Evolutionary conservation across 2,797 vertebrate genomes (phyloP).

Genomic region (Silurus lanzhouensis): DNA sequence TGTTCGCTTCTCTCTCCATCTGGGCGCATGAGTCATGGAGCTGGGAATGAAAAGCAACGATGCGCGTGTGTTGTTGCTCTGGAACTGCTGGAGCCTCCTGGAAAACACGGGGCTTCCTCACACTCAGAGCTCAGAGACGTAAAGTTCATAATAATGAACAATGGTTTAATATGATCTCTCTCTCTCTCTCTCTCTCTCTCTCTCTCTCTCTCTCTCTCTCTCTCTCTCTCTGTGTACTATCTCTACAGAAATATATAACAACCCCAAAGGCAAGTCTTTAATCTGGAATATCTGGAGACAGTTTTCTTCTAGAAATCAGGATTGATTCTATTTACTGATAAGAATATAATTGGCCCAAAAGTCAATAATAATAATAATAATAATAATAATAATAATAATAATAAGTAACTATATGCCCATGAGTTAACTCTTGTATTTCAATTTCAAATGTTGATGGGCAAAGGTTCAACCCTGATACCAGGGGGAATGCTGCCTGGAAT

Average conservation of each 20-base stretch:
- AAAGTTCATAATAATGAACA: neutral
- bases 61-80: constrained; percentile 20
- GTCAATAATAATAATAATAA: neutral
- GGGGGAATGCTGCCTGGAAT: constrained; percentile 36
- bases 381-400: neutral
- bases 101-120: constrained; percentile 1
- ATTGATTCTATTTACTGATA: neutral
- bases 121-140: constrained; percentile 4
- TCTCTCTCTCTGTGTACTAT: neutral
- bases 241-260: neutral
- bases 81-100: neutral
- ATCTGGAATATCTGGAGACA: neutral
- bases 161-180: neutral
- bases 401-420: neutral
- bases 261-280: neutral
- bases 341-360: neutral
- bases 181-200: neutral
- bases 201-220: constrained; percentile 4
- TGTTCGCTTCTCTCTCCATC: constrained; percentile 37
- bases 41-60: constrained; percentile 24
- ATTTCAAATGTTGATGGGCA: constrained; percentile 26
- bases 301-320: neutral
- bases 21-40: constrained; percentile 51
- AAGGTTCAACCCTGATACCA: constrained; percentile 31
- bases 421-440: constrained; percentile 11